Base-by-base conservation (phyloP, 1,140 invertebrate species). In the Notospermus geniculatus region DNA sequence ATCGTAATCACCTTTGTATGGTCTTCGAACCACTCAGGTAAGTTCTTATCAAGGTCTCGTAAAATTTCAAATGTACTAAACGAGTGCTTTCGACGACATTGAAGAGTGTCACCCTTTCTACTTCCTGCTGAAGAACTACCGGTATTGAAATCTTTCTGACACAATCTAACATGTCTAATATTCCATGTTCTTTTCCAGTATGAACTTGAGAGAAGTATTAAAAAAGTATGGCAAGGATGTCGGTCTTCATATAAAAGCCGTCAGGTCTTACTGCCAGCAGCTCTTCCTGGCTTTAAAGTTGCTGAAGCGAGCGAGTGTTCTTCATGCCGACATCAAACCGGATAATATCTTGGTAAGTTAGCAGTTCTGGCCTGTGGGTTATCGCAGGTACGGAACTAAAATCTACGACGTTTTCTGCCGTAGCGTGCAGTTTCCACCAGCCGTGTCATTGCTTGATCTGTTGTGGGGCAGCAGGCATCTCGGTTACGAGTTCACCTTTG, bases 241-340 rank as follows among this genome's bases (percentile, higher is more conserved):
- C 64, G 97, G 97, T 15, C 86, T 99, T 2, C 95, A 98, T 75
- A 90, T 99, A 11, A 98, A 98, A 83, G 96, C 96, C 22, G 96
- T 99, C 9, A 85, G 94, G 60, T 97, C 94, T 19, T 99, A 99
- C 80, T 93, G 92, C 0, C 95, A 98, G 71, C 97, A 99, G 78
- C 82, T 99, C 25, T 88, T 99, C 70, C 81, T 97, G 58, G 95
- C 97, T 0, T 83, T 99, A 30, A 96, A 97, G 77, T 83, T 98
- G 39, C 81, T 99, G 25, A 98, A 97, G 77, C 95, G 95, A 77
- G 93, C 93, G 54, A 93, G 92, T 66, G 97, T 99, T 69, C 81
- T 99, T 50, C 97, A 99, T 86, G 97, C 95, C 65, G 97, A 99
- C 83, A 99, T 99, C 62, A 99, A 99, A 83, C 97, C 97, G 1